phyloP scores from a whole-genome alignment of 2,797 vertebrate genomes.

The Oryzias sinensis region DNA sequence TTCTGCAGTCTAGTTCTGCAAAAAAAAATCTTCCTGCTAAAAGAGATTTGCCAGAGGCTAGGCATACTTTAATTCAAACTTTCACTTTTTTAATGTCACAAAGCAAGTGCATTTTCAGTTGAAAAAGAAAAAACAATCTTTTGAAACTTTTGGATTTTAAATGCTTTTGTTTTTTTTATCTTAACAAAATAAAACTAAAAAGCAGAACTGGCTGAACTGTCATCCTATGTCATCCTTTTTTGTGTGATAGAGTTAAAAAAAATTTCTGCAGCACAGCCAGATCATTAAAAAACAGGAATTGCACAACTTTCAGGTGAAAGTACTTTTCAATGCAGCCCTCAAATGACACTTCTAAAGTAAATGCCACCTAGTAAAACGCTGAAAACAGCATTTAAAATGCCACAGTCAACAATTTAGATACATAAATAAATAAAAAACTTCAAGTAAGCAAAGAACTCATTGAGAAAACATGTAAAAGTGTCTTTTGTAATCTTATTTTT shows the following conservation, averaged over 20 bases:
- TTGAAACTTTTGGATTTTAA: no score
- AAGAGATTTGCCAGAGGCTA: conserved; percentile 59
- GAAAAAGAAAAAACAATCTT: conserved; percentile 56
- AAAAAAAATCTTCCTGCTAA: no score
- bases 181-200: conserved; percentile 49
- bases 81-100: conserved; percentile 69
- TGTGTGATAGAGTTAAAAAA: conserved; percentile 43
- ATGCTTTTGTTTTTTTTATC: no score
- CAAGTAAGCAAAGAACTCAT: conserved; percentile 14
- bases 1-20: no score
- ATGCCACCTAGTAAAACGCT: conserved; percentile 5
- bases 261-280: conserved; percentile 33
- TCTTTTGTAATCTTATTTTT: conserved; percentile 23
- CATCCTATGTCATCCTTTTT: conserved; percentile 46
- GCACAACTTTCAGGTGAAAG: no score
- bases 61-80: conserved; percentile 57
- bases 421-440: conserved; percentile 17
- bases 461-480: conserved; percentile 15
- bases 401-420: conserved; percentile 17
- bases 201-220: conserved; percentile 43
- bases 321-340: not conserved
- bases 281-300: conserved; percentile 8
- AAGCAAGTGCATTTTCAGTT: conserved; percentile 74
- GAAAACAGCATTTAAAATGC: conserved; percentile 10
- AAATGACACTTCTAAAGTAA: conserved; percentile 11